Base-by-base conservation (phyloP, 2,888 invertebrate species). In the Abscondita cerata region DNA sequence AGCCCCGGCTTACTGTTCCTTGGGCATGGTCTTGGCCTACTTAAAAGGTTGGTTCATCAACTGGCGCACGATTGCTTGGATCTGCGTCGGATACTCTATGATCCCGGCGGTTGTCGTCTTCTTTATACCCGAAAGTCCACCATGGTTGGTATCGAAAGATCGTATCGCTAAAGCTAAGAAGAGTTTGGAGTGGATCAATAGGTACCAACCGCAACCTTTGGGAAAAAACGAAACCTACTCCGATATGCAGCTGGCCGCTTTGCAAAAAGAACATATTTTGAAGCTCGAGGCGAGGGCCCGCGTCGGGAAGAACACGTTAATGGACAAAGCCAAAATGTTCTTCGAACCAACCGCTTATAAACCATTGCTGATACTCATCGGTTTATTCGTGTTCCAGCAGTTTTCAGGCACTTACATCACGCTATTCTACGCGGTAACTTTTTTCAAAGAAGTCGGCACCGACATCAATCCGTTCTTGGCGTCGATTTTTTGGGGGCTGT, bases 381-480 rank as follows among this genome's bases (percentile, higher is more conserved):
- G 83, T 13, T 75, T 86, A 12, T 86, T 86, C 72, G 75, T 83
- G 18, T 84, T 85, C 69, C 86, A 86, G 73, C 85, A 86, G 68
- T 85, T 84, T 63, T 82, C 84, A 16, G 86, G 86, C 41, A 85
- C 86, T 66, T 86, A 86, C 68, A 84, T 85, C 6, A 85, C 84
- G 0, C 76, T 86, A 1, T 86, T 86, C 73, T 86, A 84, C 70
- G 84, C 86, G 0, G 84, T 86, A 18, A 82, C 81, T 6, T 84
- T 85, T 76, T 85, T 86, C 67, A 72, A 83, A 73, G 83, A 83
- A 71, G 81, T 83, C 12, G 83, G 83, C 4, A 80, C 82, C 12
- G 75, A 76, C 0, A 77, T 85, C 12, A 79, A 86, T 68, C 79
- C 83, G 1, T 84, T 83, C 65, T 62, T 82, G 2, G 83, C 84